Evolutionary conservation across 1,140 invertebrate genomes (phyloP), one percentile per base, ranked within the genome.

Genomic region (Meloidogyne exigua): DNA sequence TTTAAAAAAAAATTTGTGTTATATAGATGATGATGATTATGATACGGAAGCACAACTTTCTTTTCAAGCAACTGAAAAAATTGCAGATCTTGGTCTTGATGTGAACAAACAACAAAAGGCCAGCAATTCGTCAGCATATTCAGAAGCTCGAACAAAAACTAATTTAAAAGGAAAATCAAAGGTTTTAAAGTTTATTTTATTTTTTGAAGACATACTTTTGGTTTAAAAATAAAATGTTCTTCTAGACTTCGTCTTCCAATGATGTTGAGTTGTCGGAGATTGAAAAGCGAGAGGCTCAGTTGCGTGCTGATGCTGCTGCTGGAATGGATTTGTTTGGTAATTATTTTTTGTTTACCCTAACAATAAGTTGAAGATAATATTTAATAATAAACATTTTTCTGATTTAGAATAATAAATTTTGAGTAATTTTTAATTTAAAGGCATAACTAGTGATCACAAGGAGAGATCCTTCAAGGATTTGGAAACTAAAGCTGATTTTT

Each of bases 291-390:
- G 78, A 81, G 18, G 28, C 76, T 12, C 78, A 79, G 23, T 21
- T 79, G 23, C 78, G 78, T n/a, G 70, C 64, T 15, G 78, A 79
- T 42, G 36, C 25, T 12, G 72, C 75, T 23, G 44, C 76, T 7
- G 78, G 32, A 15, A 75, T 75, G 32, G 78, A 81, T 81, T 69
- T 79, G 26, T 76, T 79, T 26, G 78, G 78, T 79, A n/a, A 76
- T n/a, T n/a, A 57, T 13, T 69, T 21, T 32, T 32, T 72, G 7
- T 3, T 39, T 25, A 26, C 1, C 13, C 21, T 77, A n/a, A 7
- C 5, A 70, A 21, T 15, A 26, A n/a, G 9, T 49, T 76, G 4
- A 2, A 21, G 3, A 28, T 25, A 13, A 15, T 1, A 57, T 12
- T 18, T 67, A 72, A n/a, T 1, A 18, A 32, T 5, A 25, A n/a